Evolutionary conservation across 2,797 vertebrate species (phyloP).

Genomic region (Sebastes iracundus): DNA sequence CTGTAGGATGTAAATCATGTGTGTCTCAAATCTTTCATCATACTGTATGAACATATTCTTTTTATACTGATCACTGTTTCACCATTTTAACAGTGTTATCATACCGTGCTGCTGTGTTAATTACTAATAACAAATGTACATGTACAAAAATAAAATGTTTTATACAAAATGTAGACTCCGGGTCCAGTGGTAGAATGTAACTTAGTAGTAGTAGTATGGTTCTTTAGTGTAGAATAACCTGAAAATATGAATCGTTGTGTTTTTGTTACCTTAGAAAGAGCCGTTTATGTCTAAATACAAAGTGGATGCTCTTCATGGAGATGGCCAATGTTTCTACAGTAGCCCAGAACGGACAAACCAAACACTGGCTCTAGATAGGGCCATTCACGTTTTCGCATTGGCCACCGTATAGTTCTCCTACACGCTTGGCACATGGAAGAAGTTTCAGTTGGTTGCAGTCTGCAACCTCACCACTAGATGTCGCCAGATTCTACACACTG

Average conservation of each 20-base stretch:
- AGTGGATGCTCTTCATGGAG: neutral
- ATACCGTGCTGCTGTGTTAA: constrained; percentile 59
- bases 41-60: constrained; percentile 43
- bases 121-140: constrained; percentile 35
- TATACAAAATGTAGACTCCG: constrained; percentile 35
- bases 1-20: constrained; percentile 37
- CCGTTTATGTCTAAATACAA: neutral
- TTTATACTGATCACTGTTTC: constrained; percentile 63
- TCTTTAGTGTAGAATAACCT: neutral
- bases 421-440: no score
- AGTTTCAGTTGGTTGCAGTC: no score
- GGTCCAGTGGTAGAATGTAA: neutral
- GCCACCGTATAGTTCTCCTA: no score
- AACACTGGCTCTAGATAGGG: no score
- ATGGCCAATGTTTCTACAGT: neutral
- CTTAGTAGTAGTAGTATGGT: neutral
- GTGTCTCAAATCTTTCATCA: constrained; percentile 36
- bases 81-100: constrained; percentile 48
- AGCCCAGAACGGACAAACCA: no score
- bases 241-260: neutral
- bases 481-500: no score
- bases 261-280: neutral
- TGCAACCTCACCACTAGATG: no score
- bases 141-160: constrained; percentile 61
- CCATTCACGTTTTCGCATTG: no score